Percentiles rank a stretch among this genome's conserved stretches.
Evolutionary conservation across 2,113 vertebrate species (phyloP).

Genomic region (Eidolon helvum): DNA sequence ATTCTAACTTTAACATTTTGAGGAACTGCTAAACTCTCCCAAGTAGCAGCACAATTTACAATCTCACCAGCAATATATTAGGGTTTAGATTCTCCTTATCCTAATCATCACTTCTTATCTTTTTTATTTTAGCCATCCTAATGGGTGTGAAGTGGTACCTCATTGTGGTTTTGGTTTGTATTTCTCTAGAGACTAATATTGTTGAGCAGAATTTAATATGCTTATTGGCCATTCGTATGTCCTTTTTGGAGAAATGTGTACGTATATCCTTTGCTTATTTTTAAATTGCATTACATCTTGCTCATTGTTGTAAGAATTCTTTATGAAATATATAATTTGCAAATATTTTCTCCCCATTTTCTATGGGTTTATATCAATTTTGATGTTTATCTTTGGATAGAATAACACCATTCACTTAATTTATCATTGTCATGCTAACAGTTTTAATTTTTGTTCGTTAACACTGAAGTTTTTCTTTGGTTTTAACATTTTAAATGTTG

Average conservation of each 20-base stretch:
- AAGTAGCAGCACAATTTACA: not conserved
- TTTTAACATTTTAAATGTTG: not conserved
- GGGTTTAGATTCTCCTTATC: not conserved
- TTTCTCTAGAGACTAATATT: not conserved
- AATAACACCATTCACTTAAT: not conserved
- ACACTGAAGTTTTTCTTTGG: not conserved
- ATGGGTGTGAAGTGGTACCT: not conserved
- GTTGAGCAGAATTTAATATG: not conserved
- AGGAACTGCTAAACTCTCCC: not conserved
- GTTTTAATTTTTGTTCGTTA: not conserved
- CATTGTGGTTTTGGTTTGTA: not conserved
- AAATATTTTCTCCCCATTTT: not conserved
- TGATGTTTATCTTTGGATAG: not conserved
- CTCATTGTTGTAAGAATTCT: not conserved
- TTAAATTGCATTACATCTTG: not conserved
- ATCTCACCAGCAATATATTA: not conserved
- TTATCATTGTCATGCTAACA: slow-evolving; percentile 12
- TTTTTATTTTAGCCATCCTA: not conserved
- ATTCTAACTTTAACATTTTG: not conserved
- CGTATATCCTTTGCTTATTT: not conserved
- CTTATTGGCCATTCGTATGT: not conserved
- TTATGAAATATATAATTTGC: not conserved
- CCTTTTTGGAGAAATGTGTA: not conserved
- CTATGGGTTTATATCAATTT: not conserved
- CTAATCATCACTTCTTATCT: not conserved